phyloP scores from a whole-genome alignment of 2,888 invertebrate genomes.

The Andrena flavipes region DNA sequence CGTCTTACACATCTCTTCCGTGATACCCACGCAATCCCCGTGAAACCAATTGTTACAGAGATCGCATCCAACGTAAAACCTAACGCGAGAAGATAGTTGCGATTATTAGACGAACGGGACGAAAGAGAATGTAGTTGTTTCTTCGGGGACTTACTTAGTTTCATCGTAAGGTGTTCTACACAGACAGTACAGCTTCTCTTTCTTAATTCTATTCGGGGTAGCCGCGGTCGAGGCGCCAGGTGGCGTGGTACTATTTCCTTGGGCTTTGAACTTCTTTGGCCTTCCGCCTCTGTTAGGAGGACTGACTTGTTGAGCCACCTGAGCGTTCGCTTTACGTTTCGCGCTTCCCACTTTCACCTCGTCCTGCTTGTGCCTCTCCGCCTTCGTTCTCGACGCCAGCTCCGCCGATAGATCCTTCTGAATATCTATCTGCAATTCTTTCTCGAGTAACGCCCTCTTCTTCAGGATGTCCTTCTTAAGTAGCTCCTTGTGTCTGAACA shows the following conservation, averaged over 20 bases:
- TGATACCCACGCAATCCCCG: slow-evolving; percentile 97
- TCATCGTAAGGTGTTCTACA: slow-evolving; percentile 98
- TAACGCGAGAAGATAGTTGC: slow-evolving; percentile 78
- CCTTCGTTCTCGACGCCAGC: slow-evolving; percentile 89
- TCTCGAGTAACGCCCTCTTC: slow-evolving; percentile 94
- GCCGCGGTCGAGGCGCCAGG: slow-evolving; percentile 76
- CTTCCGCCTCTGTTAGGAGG: slow-evolving; percentile 80
- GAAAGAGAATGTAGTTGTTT: neutral
- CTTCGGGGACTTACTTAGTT: slow-evolving; percentile 89
- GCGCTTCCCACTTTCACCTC: slow-evolving; percentile 88
- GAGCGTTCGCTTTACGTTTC: slow-evolving; percentile 86
- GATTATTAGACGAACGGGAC: neutral
- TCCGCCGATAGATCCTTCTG: slow-evolving; percentile 93
- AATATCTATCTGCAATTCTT: slow-evolving; percentile 95
- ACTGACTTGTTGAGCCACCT: slow-evolving; percentile 80
- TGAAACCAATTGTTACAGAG: slow-evolving; percentile 99
- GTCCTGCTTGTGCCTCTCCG: slow-evolving; percentile 90
- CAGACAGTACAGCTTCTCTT: slow-evolving; percentile 94
- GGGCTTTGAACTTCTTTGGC: slow-evolving; percentile 82
- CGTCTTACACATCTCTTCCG: slow-evolving; percentile 95
- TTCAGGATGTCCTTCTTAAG: slow-evolving; percentile 97
- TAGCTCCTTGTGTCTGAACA: slow-evolving; percentile 95
- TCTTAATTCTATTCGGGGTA: slow-evolving; percentile 85
- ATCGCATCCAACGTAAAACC: slow-evolving; percentile 99
- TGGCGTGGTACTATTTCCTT: slow-evolving; percentile 78